Conservation (phyloP, 2,113 vertebrate genomes). For the Microcebus lehilahytsara region DNA sequence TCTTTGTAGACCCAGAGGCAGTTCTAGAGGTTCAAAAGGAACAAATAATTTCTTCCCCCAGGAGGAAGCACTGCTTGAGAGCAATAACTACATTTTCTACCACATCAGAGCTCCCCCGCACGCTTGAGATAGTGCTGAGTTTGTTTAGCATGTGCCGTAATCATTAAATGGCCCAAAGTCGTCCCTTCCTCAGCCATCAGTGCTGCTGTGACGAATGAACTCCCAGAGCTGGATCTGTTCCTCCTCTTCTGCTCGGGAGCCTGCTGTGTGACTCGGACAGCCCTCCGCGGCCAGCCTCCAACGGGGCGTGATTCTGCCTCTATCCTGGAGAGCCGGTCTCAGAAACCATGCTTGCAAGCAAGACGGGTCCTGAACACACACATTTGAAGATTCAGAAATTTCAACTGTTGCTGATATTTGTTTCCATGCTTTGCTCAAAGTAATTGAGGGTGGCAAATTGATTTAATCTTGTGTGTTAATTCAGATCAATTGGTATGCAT, state of each 20-base stretch:
- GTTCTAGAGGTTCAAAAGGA: neutral
- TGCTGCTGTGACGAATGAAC: neutral
- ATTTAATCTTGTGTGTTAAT: neutral
- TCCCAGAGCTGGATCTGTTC: neutral
- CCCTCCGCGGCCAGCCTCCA: neutral
- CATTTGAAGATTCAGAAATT: neutral
- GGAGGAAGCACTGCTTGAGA: neutral
- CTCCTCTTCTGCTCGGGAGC: too few relatives aligned
- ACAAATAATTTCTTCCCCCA: constrained; percentile 4
- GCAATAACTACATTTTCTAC: neutral
- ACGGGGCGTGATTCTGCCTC: neutral
- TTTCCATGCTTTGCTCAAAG: neutral
- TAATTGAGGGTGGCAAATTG: neutral
- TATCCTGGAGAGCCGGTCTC: neutral
- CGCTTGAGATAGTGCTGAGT: neutral
- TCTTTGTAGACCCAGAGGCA: constrained; percentile 21
- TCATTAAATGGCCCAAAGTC: neutral
- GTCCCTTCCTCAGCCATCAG: neutral
- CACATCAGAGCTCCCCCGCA: neutral
- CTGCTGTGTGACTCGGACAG: neutral
- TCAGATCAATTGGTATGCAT: neutral
- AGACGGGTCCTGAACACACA: neutral
- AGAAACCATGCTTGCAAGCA: neutral
- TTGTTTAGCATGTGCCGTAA: neutral
- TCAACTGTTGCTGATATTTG: neutral